Evolutionary conservation across 2,113 vertebrate genomes (phyloP).

Genomic region (Perca schrenkii): DNA sequence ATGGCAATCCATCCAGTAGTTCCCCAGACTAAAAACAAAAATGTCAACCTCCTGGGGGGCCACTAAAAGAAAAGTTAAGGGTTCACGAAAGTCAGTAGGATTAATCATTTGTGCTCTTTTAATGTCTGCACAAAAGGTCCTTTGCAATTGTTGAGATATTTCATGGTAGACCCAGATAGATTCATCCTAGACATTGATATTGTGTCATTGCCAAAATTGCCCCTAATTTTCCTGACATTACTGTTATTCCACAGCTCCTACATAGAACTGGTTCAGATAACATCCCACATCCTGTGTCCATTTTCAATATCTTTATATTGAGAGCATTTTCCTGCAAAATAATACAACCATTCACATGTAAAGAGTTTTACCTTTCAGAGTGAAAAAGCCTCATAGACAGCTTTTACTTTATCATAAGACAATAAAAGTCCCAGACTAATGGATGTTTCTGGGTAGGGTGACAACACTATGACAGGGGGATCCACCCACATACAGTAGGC

Average conservation of each 20-base stretch:
- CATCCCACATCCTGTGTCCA: constrained; percentile 4
- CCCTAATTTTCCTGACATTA: not conserved
- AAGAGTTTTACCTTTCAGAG: constrained; percentile 8
- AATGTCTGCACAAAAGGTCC: not conserved
- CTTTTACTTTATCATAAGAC: not conserved
- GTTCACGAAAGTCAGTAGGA: not conserved
- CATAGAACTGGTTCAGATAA: constrained; percentile 8
- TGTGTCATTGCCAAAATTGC: not conserved
- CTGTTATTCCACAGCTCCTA: not conserved
- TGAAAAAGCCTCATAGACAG: not conserved
- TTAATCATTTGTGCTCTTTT: not conserved
- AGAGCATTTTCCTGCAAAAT: not conserved
- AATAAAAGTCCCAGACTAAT: constrained; percentile 10
- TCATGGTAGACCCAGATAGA: not conserved
- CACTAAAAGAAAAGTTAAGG: not conserved
- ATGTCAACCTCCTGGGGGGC: not conserved
- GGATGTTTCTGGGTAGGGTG: not conserved
- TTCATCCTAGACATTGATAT: not conserved
- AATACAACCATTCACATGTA: not conserved
- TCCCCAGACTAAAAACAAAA: not conserved
- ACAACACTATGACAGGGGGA: not conserved
- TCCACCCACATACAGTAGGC: not conserved
- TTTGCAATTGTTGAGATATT: not conserved
- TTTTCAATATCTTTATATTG: not conserved
- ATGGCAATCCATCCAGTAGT: not conserved